Evolutionary conservation across 2,888 invertebrate species (phyloP).

Genomic region (Xanthorhoe spadicearia): DNA sequence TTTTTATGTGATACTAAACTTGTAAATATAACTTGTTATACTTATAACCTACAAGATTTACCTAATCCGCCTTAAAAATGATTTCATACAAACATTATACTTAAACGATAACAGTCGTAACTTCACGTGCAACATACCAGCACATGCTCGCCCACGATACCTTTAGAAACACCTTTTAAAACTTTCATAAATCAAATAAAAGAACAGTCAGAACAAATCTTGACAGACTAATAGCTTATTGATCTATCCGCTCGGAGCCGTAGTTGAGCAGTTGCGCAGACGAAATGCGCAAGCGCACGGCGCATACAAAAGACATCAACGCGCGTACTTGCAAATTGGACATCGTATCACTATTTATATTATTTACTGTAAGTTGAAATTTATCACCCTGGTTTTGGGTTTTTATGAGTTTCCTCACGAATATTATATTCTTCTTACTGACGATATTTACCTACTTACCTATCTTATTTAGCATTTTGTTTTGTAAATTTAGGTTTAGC

Average conservation of each 20-base stretch:
- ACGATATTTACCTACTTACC: too few species aligned
- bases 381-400: not conserved
- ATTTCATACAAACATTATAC: too few species aligned
- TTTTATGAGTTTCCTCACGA: not conserved
- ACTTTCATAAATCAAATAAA: conserved; percentile 20
- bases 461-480: too few species aligned
- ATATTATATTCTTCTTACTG: too few species aligned
- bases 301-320: conserved; percentile 74
- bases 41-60: too few species aligned
- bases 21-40: too few species aligned
- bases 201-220: conserved; percentile 8
- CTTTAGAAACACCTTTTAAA: not conserved
- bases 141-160: not conserved
- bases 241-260: conserved; percentile 11
- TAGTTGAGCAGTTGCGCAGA: conserved; percentile 4
- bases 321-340: conserved; percentile 56
- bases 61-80: too few species aligned
- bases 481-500: too few species aligned
- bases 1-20: too few species aligned
- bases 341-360: conserved; percentile 5
- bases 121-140: not conserved
- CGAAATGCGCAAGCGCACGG: conserved; percentile 62
- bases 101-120: not conserved
- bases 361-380: conserved; percentile 3
- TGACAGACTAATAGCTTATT: conserved; percentile 23